Conservation (phyloP, 2,797 vertebrate species). For the Ispidina lecontei region DNA sequence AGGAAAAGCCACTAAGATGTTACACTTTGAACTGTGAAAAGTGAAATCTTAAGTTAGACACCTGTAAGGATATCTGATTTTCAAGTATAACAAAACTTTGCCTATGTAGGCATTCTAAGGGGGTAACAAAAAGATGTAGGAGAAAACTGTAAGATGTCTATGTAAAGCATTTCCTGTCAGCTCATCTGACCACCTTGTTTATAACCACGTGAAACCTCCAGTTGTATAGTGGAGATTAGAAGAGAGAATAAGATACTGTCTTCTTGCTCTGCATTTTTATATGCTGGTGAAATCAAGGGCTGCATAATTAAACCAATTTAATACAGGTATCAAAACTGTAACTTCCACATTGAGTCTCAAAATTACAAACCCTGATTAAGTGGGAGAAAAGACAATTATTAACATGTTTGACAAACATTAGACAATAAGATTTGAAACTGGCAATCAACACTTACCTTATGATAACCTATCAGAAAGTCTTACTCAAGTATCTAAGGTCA, state of each 20-base stretch:
- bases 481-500: background rate
- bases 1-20: background rate
- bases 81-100: background rate
- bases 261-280: background rate
- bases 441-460: background rate
- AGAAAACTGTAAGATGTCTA: background rate
- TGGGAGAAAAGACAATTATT: background rate
- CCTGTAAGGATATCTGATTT: background rate
- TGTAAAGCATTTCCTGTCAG: background rate
- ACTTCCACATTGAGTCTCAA: background rate
- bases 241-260: background rate
- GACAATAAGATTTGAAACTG: background rate
- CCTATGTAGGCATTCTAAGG: background rate
- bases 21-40: background rate
- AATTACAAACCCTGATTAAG: background rate
- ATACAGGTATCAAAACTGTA: background rate
- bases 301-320: background rate
- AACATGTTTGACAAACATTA: background rate
- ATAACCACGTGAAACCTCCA: background rate
- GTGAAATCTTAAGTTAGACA: background rate
- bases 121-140: rapidly evolving
- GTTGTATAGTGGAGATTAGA: background rate
- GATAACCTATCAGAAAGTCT: background rate
- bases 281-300: background rate
- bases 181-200: background rate